Percentiles rank a stretch among this genome's conserved stretches.
Conservation (phyloP, 2,797 vertebrate species). For the Merluccius polli region DNA sequence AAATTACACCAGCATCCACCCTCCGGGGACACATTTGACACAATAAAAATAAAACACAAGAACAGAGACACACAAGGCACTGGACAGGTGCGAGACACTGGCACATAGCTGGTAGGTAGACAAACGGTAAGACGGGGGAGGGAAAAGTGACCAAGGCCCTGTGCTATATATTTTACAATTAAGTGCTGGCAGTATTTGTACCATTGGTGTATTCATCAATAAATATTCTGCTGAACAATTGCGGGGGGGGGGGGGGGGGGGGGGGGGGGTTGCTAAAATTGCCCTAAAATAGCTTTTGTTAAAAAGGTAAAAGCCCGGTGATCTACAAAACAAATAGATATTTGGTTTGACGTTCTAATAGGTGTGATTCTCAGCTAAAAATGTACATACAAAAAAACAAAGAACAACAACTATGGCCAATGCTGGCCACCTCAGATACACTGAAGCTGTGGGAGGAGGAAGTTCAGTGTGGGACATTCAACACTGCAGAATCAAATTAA, state of each 20-base stretch:
- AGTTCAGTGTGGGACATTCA: slow-evolving; percentile 22
- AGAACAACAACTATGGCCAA: background rate
- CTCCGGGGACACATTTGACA: slow-evolving; percentile 23
- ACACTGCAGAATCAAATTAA: background rate
- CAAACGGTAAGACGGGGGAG: background rate
- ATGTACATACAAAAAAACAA: background rate
- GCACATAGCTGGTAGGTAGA: slow-evolving; percentile 38
- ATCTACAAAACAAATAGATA: background rate
- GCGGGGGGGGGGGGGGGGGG: slow-evolving; percentile 20
- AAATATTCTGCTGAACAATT: slow-evolving; percentile 40
- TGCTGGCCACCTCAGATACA: slow-evolving; percentile 1
- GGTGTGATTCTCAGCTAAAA: background rate
- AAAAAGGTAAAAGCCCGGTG: background rate
- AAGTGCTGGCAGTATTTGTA: slow-evolving; percentile 69
- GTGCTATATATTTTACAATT: slow-evolving; percentile 41
- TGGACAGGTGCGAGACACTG: slow-evolving; percentile 65
- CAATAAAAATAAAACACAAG: slow-evolving; percentile 28
- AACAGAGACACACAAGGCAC: slow-evolving; percentile 72
- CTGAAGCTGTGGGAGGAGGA: slow-evolving; percentile 6
- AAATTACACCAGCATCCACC: slow-evolving; percentile 4
- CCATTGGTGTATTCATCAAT: slow-evolving; percentile 49
- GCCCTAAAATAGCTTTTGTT: slow-evolving; percentile 21
- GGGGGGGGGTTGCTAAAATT: slow-evolving; percentile 17
- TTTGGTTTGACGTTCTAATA: slow-evolving; percentile 15
- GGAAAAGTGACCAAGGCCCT: slow-evolving; percentile 42